These are phyloP conservation scores for Cotesia chilonis DNA, from an alignment of 1,140 invertebrate genomes.

Conservation along the genomic window DNA sequence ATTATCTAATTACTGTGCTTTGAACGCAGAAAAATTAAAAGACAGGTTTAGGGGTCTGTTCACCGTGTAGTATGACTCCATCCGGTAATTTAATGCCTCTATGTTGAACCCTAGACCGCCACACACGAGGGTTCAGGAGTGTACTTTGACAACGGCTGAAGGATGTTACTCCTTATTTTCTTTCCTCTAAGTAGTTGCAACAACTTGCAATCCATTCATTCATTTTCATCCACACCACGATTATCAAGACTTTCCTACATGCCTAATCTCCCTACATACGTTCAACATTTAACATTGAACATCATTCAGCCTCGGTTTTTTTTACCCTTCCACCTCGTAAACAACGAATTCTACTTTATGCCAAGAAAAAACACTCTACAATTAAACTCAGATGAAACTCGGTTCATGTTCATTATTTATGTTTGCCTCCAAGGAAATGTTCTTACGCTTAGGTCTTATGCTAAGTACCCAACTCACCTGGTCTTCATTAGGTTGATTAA, in stretches of 20 bases:
- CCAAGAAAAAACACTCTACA: too few relatives aligned
- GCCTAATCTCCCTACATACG: neutral
- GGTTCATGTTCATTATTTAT: too few relatives aligned
- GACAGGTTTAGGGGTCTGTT: conserved; percentile 22
- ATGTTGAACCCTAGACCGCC: conserved; percentile 15
- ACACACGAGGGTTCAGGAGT: conserved; percentile 25
- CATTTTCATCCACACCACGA: neutral
- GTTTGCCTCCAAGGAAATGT: too few relatives aligned
- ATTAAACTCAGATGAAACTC: too few relatives aligned
- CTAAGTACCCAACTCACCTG: neutral
- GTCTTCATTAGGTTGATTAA: neutral
- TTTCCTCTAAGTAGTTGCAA: conserved; percentile 7
- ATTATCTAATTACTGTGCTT: too few relatives aligned
- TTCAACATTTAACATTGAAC: neutral
- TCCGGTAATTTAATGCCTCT: conserved; percentile 28
- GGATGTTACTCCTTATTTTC: conserved; percentile 1
- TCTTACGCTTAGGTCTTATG: too few relatives aligned
- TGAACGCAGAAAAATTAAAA: too few relatives aligned
- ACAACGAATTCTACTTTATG: too few relatives aligned
- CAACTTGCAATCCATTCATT: neutral
- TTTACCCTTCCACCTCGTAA: too few relatives aligned
- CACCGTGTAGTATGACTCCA: conserved; percentile 9
- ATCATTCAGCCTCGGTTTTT: too few relatives aligned
- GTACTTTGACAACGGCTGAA: conserved; percentile 26
- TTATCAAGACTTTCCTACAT: neutral